Conservation (phyloP, 2,113 vertebrate species). For the Sander lucioperca region DNA sequence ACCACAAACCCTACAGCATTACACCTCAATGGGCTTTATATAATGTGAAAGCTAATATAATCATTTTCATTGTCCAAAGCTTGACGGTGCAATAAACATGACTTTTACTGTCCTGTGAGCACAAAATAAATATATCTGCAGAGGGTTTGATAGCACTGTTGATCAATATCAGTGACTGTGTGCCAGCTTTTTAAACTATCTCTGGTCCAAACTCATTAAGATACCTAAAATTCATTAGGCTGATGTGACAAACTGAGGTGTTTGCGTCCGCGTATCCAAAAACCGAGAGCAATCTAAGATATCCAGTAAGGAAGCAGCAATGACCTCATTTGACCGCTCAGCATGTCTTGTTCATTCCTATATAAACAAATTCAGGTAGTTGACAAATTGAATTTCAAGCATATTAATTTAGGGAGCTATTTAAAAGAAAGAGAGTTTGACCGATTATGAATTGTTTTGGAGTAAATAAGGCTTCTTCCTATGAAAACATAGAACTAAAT, state of each 20-base stretch:
- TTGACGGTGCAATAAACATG: slow-evolving; percentile 63
- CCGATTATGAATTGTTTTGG: neutral
- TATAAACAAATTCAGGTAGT: neutral
- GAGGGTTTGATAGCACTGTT: slow-evolving; percentile 41
- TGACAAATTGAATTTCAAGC: neutral
- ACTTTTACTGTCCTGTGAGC: slow-evolving; percentile 53
- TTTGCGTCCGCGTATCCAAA: neutral
- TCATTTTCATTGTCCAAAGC: slow-evolving; percentile 41
- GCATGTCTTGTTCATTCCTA: neutral
- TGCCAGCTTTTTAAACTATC: slow-evolving; percentile 43
- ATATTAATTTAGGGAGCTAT: neutral
- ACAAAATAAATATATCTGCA: slow-evolving; percentile 58
- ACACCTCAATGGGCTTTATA: slow-evolving; percentile 35
- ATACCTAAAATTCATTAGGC: slow-evolving; percentile 22
- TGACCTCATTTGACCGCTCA: slow-evolving; percentile 7
- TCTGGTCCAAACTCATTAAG: slow-evolving; percentile 24
- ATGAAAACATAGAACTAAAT: neutral
- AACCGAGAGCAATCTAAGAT: neutral
- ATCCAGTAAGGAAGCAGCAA: neutral
- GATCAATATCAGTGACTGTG: slow-evolving; percentile 55
- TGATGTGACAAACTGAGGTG: slow-evolving; percentile 15
- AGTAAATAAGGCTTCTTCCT: neutral
- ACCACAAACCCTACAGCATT: slow-evolving; percentile 30
- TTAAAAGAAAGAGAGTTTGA: neutral
- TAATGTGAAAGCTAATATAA: slow-evolving; percentile 48